Evolutionary conservation across 2,113 vertebrate genomes (phyloP), one percentile per base, ranked within the genome.

Genomic region (Columbina picui): DNA sequence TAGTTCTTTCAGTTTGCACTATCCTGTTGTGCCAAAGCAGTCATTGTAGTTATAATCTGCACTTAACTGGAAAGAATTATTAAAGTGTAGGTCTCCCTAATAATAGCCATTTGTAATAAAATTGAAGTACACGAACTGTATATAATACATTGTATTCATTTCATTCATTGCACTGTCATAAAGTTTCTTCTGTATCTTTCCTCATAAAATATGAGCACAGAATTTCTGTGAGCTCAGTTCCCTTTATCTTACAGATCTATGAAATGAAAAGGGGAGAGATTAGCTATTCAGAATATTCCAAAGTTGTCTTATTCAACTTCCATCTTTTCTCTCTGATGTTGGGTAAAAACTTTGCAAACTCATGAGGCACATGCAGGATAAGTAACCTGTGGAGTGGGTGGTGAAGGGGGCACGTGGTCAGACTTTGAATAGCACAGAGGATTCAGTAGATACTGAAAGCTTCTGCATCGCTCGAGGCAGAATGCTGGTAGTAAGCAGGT

Each of bases 71-170:
- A 76, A 94, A 74, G 49, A 82, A 13, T n/a, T 60, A 36, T 39
- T 45, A 34, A 63, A 76, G 63, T 18, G 3, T 50, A 95, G 94
- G 75, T 77, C 38, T 94, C 59, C 70, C 71, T 77, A 13, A 41
- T 52, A 39, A 56, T 55, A 93, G 79, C 75, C 29, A 70, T 91
- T 85, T 90, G 78, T 80, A 96, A 96, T 96, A 96, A 97, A 97
- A 86, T 26, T 55, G 14, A 94, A 94, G 68, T 90, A 76, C 25
- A 6, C 41, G 85, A 96, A 91, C 78, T 76, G 7, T 79, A 52
- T 88, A 50, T 52, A 79, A 83, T 43, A 83, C 41, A 92, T 90
- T 74, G 92, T 95, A 95, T 93, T 92, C 67, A 59, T 96, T 95
- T 96, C 1, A 3, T 96, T 93, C 81, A 36, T 52, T 93, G 68